Evolutionary conservation across 2,888 invertebrate species (phyloP), one percentile per base, ranked within the genome.

Genomic region (Conops quadrifasciatus): DNA sequence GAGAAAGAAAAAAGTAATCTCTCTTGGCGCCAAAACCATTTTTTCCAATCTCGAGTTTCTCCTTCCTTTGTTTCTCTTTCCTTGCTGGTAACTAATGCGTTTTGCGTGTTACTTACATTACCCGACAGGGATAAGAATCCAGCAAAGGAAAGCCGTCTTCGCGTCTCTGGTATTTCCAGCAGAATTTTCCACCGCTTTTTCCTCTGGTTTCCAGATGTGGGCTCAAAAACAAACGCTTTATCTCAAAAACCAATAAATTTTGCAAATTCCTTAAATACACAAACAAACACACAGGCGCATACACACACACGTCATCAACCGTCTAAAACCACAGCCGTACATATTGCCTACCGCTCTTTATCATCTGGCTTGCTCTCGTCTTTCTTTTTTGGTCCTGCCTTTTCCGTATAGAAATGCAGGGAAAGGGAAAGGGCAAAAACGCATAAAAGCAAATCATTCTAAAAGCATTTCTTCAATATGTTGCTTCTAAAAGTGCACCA

Each of bases 401-500:
- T n/a, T 59, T 26, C 16, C 15, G 2, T 59, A 13, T 49, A 19
- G 49, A 19, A 21, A 64, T 36, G 36, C 49, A 66, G 19, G n/a
- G 47, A 65, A 59, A 49, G 59, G 45, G 51, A 16, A 45, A 28
- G 45, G 47, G 49, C 16, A 30, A 45, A 30, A 30, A 43, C 62
- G 63, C 67, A 36, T 71, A 71, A 67, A 67, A 71, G 63, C 71
- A 67, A 71, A 71, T 71, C 71, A 71, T 67, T 67, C 67, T 67
- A 71, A 71, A 71, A 67, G 71, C 67, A 71, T 71, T 71, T 71
- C 67, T 67, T 67, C 71, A 71, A 71, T 71, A 63, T 67, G 71
- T 60, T 62, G 56, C 62, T 36, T 66, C 53, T 67, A 67, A 67
- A 67, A 67, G 43, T 30, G 56, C 30, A 63, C 59, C 45, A 70